Conservation (phyloP, 2,888 invertebrate genomes). For the Limenitis camilla region DNA sequence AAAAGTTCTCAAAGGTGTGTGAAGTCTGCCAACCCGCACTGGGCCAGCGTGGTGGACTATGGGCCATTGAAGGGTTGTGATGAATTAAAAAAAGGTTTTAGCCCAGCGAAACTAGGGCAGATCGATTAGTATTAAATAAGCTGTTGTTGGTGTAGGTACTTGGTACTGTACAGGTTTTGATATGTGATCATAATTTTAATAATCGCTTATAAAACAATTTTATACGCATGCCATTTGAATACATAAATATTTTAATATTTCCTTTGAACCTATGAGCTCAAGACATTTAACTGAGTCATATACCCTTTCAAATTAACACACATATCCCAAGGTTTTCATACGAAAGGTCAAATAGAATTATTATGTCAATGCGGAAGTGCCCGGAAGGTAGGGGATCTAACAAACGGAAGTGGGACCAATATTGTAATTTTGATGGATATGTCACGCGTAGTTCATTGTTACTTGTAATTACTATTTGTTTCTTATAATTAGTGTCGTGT, state of each 20-base stretch:
- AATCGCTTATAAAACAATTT: neutral
- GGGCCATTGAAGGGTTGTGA: too few relatives aligned
- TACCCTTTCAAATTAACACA: conserved; percentile 14
- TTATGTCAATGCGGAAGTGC: conserved; percentile 16
- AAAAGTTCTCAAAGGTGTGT: too few relatives aligned
- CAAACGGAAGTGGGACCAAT: conserved; percentile 15
- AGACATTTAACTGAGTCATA: conserved; percentile 19
- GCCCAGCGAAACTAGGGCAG: too few relatives aligned
- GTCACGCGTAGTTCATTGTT: conserved; percentile 12
- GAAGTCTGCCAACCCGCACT: too few relatives aligned
- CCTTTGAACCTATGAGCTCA: conserved; percentile 15
- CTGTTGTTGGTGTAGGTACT: too few relatives aligned
- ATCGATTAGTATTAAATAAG: too few relatives aligned
- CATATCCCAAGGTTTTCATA: conserved; percentile 12
- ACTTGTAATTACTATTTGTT: neutral
- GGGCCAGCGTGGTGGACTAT: too few relatives aligned
- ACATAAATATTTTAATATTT: conserved; percentile 8
- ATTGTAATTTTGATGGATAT: conserved; percentile 12
- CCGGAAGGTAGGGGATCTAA: conserved; percentile 11
- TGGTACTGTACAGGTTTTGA: too few relatives aligned
- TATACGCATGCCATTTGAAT: conserved; percentile 4
- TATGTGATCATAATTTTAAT: neutral
- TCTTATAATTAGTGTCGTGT: too few relatives aligned
- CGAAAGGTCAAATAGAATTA: conserved; percentile 10
- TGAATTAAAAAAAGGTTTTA: too few relatives aligned